A percentile compares a stretch with the other conserved stretches of the same genome.
Evolutionary conservation across 2,113 vertebrate species (phyloP).

Genomic region (Sturnira hondurensis): DNA sequence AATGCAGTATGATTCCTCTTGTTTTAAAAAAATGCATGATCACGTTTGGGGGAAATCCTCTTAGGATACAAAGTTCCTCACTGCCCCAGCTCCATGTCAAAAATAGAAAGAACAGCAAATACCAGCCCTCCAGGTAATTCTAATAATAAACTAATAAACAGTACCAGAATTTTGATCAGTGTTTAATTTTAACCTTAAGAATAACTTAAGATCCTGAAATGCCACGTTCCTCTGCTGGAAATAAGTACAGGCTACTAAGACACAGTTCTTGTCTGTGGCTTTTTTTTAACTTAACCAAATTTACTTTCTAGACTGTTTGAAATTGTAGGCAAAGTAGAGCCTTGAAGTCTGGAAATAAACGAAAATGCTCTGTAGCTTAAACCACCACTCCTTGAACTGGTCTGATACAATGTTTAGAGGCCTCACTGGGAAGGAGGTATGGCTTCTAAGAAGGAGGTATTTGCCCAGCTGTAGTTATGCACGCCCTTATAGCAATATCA

Average conservation of each 20-base stretch:
- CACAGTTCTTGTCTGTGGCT: not conserved
- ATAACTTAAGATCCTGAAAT: constrained; percentile 22
- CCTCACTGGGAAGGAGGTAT: not conserved
- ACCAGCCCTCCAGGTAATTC: constrained; percentile 53
- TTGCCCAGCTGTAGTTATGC: not conserved
- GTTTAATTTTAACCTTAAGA: constrained; percentile 41
- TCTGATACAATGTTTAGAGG: not conserved
- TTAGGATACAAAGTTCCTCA: constrained; percentile 2
- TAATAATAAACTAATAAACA: constrained; percentile 26
- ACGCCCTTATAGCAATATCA: not conserved
- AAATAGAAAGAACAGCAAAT: constrained; percentile 62
- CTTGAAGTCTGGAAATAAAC: not conserved
- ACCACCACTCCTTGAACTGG: not conserved
- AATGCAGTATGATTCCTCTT: not conserved
- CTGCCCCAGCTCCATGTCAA: not conserved
- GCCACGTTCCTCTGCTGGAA: not conserved
- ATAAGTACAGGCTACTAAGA: not conserved
- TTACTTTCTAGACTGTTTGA: not conserved
- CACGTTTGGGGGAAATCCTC: constrained; percentile 22
- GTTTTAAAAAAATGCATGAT: constrained; percentile 27
- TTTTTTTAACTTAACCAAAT: not conserved
- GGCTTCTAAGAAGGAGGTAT: not conserved
- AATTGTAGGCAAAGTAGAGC: not conserved
- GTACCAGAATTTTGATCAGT: constrained; percentile 27
- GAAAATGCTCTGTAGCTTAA: not conserved